Conservation (phyloP, 2,888 invertebrate genomes). For the Drosophila pegasa region DNA sequence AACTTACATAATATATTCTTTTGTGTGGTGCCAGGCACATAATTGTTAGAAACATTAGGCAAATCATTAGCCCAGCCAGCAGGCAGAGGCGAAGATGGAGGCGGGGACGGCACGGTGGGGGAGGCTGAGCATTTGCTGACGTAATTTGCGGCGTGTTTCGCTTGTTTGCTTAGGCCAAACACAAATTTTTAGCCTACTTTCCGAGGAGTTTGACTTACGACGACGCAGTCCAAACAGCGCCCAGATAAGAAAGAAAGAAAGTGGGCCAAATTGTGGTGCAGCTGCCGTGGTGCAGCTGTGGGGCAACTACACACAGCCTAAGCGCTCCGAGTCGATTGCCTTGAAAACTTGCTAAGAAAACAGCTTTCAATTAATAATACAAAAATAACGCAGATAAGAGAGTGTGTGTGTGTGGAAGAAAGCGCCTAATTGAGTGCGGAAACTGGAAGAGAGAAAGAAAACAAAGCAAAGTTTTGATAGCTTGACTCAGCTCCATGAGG, state of each 20-base stretch:
- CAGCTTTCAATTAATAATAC: slow-evolving; percentile 24
- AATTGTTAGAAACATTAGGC: slow-evolving; percentile 78
- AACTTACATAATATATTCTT: slow-evolving; percentile 78
- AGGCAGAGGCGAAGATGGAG: background rate
- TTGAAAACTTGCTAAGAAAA: slow-evolving; percentile 24
- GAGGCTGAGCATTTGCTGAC: slow-evolving; percentile 28
- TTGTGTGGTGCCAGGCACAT: slow-evolving; percentile 70
- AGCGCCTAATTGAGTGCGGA: slow-evolving; percentile 4
- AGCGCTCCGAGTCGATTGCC: slow-evolving; percentile 23
- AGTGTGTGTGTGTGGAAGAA: background rate
- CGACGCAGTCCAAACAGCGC: slow-evolving; percentile 29
- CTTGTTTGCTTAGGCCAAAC: slow-evolving; percentile 59
- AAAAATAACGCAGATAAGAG: background rate
- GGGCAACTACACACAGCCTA: slow-evolving; percentile 35
- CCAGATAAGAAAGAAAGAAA: slow-evolving; percentile 39
- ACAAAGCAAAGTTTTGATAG: background rate
- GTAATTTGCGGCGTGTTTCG: slow-evolving; percentile 47
- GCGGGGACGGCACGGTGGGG: background rate
- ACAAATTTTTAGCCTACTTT: slow-evolving; percentile 33
- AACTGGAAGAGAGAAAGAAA: background rate
- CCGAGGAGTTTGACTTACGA: slow-evolving; percentile 46
- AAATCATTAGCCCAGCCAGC: slow-evolving; percentile 73
- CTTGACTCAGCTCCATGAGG: too few relatives aligned
- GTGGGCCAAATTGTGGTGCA: slow-evolving; percentile 29
- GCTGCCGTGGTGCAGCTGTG: slow-evolving; percentile 23